These are phyloP conservation scores for Colius striatus DNA, from an alignment of 2,113 vertebrate genomes.

Conservation along the genomic window DNA sequence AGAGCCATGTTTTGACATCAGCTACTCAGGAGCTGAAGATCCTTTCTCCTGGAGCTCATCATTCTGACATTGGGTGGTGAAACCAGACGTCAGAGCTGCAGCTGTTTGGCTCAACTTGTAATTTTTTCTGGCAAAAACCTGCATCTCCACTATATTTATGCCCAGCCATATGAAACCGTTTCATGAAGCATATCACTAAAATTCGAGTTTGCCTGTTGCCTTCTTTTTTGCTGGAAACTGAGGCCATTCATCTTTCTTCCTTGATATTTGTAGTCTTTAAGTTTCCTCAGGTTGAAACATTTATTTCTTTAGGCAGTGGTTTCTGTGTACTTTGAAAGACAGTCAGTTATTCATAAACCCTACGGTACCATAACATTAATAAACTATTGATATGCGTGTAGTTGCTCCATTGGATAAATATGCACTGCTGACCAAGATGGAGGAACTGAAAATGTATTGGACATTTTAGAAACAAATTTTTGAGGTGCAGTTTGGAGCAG, in stretches of 20 bases:
- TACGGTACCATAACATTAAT: neutral
- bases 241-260: neutral
- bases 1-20: neutral
- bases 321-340: neutral
- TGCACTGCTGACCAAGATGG: neutral
- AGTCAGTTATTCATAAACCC: neutral
- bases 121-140: neutral
- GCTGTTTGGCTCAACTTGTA: neutral
- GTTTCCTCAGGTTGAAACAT: neutral
- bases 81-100: neutral
- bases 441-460: neutral
- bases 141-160: neutral
- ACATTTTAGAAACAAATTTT: conserved; percentile 17
- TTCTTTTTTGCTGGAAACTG: neutral
- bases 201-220: neutral
- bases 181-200: neutral
- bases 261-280: neutral
- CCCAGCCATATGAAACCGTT: neutral
- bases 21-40: neutral
- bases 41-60: neutral
- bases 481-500: conserved; percentile 36
- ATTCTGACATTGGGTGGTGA: neutral
- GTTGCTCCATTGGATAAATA: neutral
- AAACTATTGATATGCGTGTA: neutral
- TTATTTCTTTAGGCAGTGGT: neutral